Conservation (phyloP, 2,888 invertebrate species). For the Apantesis nais region DNA sequence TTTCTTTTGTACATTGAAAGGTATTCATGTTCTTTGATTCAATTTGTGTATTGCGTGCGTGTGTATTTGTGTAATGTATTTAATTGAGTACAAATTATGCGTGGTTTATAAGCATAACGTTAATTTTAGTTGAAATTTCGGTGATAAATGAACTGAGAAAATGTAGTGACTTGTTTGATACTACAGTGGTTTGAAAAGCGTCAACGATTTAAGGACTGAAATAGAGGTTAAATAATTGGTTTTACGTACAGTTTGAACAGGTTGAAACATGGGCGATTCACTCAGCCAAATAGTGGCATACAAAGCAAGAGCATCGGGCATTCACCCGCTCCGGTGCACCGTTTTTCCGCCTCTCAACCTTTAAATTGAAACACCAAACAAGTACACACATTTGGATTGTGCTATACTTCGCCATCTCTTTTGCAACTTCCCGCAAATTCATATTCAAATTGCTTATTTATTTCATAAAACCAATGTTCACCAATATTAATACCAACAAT, state of each 20-base stretch:
- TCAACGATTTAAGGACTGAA: slow-evolving; percentile 43
- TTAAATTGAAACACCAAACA: slow-evolving; percentile 78
- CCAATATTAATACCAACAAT: neutral
- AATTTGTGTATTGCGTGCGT: too few species aligned
- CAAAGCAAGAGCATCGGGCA: slow-evolving; percentile 72
- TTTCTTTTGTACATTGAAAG: too few species aligned
- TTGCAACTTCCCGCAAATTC: slow-evolving; percentile 26
- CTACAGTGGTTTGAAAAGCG: slow-evolving; percentile 16
- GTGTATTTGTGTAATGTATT: too few species aligned
- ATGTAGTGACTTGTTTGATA: slow-evolving; percentile 16
- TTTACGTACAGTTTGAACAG: slow-evolving; percentile 48
- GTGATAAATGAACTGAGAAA: neutral
- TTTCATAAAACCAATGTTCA: slow-evolving; percentile 9
- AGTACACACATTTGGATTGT: slow-evolving; percentile 60
- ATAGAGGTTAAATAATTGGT: slow-evolving; percentile 56
- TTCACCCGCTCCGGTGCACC: slow-evolving; percentile 70
- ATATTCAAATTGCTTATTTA: slow-evolving; percentile 12
- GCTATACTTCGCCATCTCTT: slow-evolving; percentile 37
- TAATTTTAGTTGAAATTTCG: neutral
- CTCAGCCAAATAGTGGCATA: slow-evolving; percentile 67
- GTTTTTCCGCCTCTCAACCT: slow-evolving; percentile 73
- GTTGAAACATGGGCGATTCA: slow-evolving; percentile 57
- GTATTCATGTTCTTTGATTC: too few species aligned
- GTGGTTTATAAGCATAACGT: too few species aligned
- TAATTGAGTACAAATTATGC: too few species aligned